A percentile compares a stretch with the other conserved stretches of the same genome.
phyloP scores from a whole-genome alignment of 2,888 invertebrate species.

The Nycteola revayana region DNA sequence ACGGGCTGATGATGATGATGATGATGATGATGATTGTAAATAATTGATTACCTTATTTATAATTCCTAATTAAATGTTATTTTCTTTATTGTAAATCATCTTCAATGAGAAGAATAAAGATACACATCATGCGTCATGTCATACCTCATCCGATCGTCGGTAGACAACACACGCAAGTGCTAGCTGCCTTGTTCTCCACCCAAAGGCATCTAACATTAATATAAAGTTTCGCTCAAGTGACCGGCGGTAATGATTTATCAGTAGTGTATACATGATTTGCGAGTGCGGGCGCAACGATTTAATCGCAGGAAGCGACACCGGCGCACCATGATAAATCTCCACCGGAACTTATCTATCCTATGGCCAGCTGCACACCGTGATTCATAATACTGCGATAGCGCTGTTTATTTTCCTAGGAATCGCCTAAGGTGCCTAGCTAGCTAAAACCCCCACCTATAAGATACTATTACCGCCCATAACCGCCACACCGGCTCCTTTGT shows the following conservation, averaged over 20 bases:
- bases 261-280: conserved; percentile 66
- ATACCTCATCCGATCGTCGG: no score
- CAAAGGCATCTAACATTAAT: conserved; percentile 16
- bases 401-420: conserved; percentile 52
- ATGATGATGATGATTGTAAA: no score
- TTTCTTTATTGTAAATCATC: no score
- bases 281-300: conserved; percentile 56
- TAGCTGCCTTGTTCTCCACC: no score
- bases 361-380: conserved; percentile 60
- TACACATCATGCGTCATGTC: no score
- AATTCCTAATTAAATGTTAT: no score
- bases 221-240: conserved; percentile 26
- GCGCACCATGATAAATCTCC: conserved; percentile 48
- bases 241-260: conserved; percentile 74
- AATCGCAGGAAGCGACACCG: conserved; percentile 74
- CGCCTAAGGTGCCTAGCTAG: conserved; percentile 38
- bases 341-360: conserved; percentile 74
- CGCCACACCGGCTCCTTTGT: conserved; percentile 31
- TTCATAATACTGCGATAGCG: conserved; percentile 58
- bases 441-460: conserved; percentile 16
- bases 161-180: no score
- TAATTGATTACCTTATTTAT: no score
- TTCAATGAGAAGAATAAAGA: no score
- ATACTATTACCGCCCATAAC: not conserved
- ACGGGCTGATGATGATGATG: no score